phyloP scores from a whole-genome alignment of 2,113 vertebrate species.

The Alligator sinensis region DNA sequence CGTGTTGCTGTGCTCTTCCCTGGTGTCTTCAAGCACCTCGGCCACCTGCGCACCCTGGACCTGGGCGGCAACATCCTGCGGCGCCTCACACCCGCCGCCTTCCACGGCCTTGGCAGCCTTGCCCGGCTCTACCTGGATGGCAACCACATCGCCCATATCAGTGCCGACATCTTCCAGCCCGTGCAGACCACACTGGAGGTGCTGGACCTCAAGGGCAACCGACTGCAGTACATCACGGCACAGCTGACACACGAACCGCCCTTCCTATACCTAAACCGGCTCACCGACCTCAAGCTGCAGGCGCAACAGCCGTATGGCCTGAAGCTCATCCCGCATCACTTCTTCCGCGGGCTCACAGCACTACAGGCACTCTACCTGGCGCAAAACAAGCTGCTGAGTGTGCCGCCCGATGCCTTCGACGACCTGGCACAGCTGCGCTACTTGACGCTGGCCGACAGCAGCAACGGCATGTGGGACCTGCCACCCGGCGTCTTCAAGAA shows the following conservation, averaged over 20 bases:
- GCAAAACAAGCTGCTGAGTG: slow-evolving; percentile 76
- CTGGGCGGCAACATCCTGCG: slow-evolving; percentile 86
- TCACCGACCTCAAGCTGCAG: slow-evolving; percentile 74
- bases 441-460: slow-evolving; percentile 79
- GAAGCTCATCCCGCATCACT: slow-evolving; percentile 40
- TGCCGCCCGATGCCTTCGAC: slow-evolving; percentile 79
- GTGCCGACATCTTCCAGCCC: accelerated
- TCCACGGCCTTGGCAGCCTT: slow-evolving; percentile 78
- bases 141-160: slow-evolving; percentile 78
- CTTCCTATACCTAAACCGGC: slow-evolving; percentile 69
- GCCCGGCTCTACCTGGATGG: slow-evolving; percentile 83
- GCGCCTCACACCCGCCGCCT: slow-evolving; percentile 58
- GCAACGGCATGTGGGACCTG: slow-evolving; percentile 72
- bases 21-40: slow-evolving; percentile 72
- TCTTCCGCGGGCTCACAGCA: slow-evolving; percentile 68
- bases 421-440: slow-evolving; percentile 78
- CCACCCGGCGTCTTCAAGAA: slow-evolving; percentile 85
- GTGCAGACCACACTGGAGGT: slow-evolving; percentile 47
- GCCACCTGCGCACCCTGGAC: slow-evolving; percentile 77
- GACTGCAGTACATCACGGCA: slow-evolving; percentile 57
- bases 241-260: slow-evolving; percentile 39
- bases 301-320: slow-evolving; percentile 67
- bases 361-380: slow-evolving; percentile 80
- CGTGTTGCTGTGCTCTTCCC: slow-evolving; percentile 83
- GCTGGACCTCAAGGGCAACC: slow-evolving; percentile 68